phyloP scores from a whole-genome alignment of 2,888 invertebrate species.

The Epinotia brunnichana region DNA sequence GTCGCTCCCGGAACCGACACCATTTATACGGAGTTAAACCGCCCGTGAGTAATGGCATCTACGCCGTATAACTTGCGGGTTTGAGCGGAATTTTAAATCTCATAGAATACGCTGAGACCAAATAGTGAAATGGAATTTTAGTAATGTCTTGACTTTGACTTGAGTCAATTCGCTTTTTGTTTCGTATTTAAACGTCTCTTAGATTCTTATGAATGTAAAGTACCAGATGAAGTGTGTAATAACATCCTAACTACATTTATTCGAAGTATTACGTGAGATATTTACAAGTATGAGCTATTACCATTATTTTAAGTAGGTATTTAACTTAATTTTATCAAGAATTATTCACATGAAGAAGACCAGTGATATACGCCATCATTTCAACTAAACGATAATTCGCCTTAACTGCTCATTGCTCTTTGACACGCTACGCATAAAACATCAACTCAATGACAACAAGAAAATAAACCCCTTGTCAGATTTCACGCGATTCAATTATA shows the following conservation, averaged over 20 bases:
- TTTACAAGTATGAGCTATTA: background rate
- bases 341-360: background rate
- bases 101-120: conserved; percentile 37
- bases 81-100: conserved; percentile 49
- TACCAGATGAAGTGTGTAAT: background rate
- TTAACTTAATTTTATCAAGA: background rate
- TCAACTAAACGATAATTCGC: background rate
- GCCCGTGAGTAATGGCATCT: conserved; percentile 59
- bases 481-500: conserved; percentile 41
- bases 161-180: conserved; percentile 23
- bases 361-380: conserved; percentile 6
- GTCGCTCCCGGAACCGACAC: conserved; percentile 58
- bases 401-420: conserved; percentile 25
- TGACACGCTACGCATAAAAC: conserved; percentile 8
- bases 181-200: conserved; percentile 1
- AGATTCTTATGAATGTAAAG: conserved; percentile 11
- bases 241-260: background rate
- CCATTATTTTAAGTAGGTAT: background rate
- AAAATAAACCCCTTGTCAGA: conserved; percentile 18
- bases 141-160: conserved; percentile 48
- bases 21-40: conserved; percentile 64
- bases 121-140: conserved; percentile 36
- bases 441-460: conserved; percentile 20
- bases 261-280: conserved; percentile 2
- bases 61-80: conserved; percentile 48